These are phyloP conservation scores for Echinops telfairi DNA, from an alignment of 2,113 vertebrate species.

Conservation along the genomic window DNA sequence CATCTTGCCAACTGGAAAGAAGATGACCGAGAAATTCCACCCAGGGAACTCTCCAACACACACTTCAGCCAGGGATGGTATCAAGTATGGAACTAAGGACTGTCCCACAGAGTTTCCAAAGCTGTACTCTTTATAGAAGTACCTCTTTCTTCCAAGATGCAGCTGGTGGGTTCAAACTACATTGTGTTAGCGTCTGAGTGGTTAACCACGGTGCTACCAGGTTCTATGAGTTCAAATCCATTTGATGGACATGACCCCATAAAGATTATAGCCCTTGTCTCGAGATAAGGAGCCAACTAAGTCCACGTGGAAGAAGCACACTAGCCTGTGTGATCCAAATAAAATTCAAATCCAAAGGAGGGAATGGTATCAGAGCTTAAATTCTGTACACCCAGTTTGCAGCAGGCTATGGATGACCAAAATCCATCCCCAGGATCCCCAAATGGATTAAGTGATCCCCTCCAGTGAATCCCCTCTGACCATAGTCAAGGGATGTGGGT, in stretches of 20 bases:
- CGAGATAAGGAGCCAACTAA: no score
- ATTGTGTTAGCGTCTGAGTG: neutral
- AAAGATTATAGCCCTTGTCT: neutral
- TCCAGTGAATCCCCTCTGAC: no score
- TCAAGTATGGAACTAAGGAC: no score
- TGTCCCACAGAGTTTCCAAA: neutral
- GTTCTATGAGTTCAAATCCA: neutral
- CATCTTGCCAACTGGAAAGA: neutral
- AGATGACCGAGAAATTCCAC: neutral
- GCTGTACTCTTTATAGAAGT: neutral
- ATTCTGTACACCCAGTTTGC: no score
- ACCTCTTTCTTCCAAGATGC: neutral
- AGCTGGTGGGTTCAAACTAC: neutral
- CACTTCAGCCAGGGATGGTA: neutral
- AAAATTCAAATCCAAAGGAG: no score
- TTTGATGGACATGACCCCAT: neutral
- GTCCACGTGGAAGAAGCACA: no score
- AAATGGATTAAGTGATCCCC: no score
- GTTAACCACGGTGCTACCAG: neutral
- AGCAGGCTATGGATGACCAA: no score
- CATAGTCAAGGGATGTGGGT: no score
- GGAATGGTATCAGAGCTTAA: no score
- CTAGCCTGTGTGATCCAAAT: no score
- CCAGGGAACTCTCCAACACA: neutral
- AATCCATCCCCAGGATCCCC: no score